phyloP scores from a whole-genome alignment of 2,797 vertebrate genomes.

The Gymnocypris eckloni region DNA sequence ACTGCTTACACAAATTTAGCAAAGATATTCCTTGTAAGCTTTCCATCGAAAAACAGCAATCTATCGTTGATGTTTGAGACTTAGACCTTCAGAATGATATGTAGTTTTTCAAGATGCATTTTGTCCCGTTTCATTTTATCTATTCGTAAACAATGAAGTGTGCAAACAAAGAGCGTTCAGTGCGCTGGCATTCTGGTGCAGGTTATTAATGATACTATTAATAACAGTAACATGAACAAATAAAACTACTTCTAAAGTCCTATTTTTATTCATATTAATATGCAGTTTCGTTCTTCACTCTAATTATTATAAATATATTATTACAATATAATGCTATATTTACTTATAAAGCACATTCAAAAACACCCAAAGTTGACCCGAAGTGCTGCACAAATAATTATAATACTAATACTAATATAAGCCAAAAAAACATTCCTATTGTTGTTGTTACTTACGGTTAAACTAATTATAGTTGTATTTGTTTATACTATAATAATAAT shows the following conservation, averaged over 20 bases:
- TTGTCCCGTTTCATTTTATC: no score
- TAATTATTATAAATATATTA: neutral
- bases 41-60: no score
- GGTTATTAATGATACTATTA: no score
- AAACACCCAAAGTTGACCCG: neutral
- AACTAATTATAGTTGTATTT: neutral
- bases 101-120: no score
- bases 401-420: neutral
- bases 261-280: neutral
- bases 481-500: neutral
- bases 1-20: no score
- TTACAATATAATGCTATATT: neutral
- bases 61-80: no score
- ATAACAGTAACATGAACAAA: neutral
- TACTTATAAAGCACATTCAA: neutral
- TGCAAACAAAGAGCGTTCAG: no score
- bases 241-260: neutral
- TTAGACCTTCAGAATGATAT: no score
- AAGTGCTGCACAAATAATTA: neutral
- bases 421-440: neutral
- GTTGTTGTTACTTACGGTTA: neutral
- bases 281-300: neutral
- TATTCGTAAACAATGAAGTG: no score
- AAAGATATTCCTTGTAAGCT: no score
- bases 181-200: no score